These are phyloP conservation scores for Epirrhoe alternata DNA, from an alignment of 2,888 invertebrate species.

Conservation along the genomic window DNA sequence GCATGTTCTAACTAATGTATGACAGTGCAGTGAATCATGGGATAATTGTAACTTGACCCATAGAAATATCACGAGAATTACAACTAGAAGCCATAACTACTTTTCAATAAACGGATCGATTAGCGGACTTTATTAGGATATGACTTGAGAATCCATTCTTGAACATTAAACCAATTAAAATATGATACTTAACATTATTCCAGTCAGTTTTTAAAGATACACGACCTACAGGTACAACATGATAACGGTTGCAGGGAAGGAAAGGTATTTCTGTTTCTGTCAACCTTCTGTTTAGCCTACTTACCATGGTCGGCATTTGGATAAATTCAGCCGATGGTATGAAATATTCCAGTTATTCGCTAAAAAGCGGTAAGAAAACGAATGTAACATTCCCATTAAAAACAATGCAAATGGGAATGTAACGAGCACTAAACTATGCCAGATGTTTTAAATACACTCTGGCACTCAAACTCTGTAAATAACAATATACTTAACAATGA, in stretches of 20 bases:
- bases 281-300: constrained; percentile 16
- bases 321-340: constrained; percentile 28
- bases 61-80: neutral
- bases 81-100: constrained; percentile 8
- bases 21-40: neutral
- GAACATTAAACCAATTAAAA: constrained; percentile 24
- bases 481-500: constrained; percentile 9
- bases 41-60: neutral
- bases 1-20: neutral
- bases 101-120: constrained; percentile 4
- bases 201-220: neutral
- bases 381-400: constrained; percentile 12
- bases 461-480: constrained; percentile 1
- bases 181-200: neutral
- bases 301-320: constrained; percentile 29
- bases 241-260: neutral
- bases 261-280: constrained; percentile 19
- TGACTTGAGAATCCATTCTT: constrained; percentile 21
- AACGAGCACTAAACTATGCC: constrained; percentile 16
- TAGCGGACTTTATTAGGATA: neutral
- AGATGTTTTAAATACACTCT: constrained; percentile 15
- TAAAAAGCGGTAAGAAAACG: constrained; percentile 15
- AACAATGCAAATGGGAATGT: constrained; percentile 19
- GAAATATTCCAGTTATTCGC: constrained; percentile 21
- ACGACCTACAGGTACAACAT: neutral